Percentiles rank a stretch among this genome's conserved stretches.
Conservation (phyloP, 2,888 invertebrate species). For the Chalcis sispes region DNA sequence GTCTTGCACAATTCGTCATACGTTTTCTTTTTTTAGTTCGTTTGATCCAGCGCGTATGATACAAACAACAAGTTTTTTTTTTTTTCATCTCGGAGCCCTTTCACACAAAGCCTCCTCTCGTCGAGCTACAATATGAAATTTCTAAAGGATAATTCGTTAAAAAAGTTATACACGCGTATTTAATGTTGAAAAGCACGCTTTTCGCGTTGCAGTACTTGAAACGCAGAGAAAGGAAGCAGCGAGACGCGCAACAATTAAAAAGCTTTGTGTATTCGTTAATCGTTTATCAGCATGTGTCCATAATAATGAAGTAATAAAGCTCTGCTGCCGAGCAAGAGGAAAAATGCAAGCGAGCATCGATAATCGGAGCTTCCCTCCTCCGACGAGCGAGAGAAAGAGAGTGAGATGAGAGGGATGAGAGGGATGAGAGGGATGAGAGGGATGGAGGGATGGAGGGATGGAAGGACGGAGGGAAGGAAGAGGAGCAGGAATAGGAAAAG, state of each 20-base stretch:
- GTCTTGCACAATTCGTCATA: conserved; percentile 55
- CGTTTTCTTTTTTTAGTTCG: conserved; percentile 44
- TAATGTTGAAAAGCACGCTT: not conserved
- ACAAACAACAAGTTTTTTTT: conserved; percentile 24
- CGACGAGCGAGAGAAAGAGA: not conserved
- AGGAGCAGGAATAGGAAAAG: not conserved
- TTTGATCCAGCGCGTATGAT: conserved; percentile 17
- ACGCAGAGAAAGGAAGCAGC: not conserved
- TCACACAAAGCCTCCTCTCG: not conserved
- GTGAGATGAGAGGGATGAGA: not conserved
- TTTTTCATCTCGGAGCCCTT: not conserved
- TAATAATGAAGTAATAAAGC: not conserved
- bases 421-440: not conserved
- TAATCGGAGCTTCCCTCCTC: not conserved
- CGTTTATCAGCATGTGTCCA: not conserved
- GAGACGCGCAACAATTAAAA: not conserved
- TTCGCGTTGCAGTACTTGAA: too few relatives aligned
- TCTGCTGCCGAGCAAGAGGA: conserved; percentile 1
- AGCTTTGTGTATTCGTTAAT: not conserved
- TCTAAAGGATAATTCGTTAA: not conserved
- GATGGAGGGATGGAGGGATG: not conserved
- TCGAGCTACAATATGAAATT: not conserved
- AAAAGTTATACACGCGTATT: not conserved
- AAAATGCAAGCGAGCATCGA: too few relatives aligned
- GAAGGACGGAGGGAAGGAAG: not conserved